These are phyloP conservation scores for Artemia franciscana DNA, from an alignment of 1,140 invertebrate genomes.

Conservation along the genomic window DNA sequence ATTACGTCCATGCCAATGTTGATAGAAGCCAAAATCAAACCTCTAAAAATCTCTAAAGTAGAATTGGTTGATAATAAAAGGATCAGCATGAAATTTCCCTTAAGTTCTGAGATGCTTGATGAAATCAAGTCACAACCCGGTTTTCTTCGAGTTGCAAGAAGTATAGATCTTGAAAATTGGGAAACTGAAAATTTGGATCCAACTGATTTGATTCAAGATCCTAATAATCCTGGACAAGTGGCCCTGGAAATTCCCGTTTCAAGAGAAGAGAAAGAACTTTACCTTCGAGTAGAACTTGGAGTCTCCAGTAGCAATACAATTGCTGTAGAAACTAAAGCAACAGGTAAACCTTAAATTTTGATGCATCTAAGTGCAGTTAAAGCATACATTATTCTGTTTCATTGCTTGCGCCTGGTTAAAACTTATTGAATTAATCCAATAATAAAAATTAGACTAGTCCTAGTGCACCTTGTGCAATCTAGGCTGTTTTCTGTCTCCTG, in stretches of 20 bases:
- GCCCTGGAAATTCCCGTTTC: not conserved
- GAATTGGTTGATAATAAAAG: not conserved
- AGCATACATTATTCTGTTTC: no score
- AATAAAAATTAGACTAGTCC: no score
- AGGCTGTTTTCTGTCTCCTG: no score
- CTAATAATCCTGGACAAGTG: not conserved
- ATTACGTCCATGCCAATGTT: not conserved
- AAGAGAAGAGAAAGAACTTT: not conserved
- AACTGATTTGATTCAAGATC: not conserved
- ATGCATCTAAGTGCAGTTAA: no score
- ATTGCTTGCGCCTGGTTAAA: no score
- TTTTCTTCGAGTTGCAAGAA: slow-evolving; percentile 1
- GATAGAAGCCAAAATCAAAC: not conserved
- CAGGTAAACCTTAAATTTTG: no score
- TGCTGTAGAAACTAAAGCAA: slow-evolving; percentile 1
- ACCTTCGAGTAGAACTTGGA: not conserved
- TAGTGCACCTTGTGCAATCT: no score
- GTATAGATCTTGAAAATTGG: slow-evolving; percentile 1
- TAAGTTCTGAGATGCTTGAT: not conserved
- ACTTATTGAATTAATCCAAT: no score
- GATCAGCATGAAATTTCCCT: not conserved
- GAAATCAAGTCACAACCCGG: not conserved
- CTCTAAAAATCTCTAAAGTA: not conserved
- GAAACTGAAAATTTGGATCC: not conserved
- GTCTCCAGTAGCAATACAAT: not conserved